Conservation (phyloP, 2,797 vertebrate genomes). For the Poecilia wingei region DNA sequence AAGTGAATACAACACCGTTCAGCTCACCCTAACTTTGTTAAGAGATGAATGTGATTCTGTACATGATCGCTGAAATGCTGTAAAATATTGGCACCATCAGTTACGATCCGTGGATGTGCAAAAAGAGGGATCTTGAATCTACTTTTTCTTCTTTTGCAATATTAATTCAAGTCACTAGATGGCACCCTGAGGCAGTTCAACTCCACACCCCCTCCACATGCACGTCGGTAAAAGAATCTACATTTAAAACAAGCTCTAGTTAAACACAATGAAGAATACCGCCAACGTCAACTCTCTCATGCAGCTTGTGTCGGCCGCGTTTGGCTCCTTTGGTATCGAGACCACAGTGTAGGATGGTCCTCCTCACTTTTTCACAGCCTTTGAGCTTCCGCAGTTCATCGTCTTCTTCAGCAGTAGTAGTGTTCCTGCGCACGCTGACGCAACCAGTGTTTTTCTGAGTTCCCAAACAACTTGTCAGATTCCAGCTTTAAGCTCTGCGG, state of each 20-base stretch:
- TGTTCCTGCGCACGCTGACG: slow-evolving; percentile 45
- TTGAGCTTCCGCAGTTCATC: slow-evolving; percentile 54
- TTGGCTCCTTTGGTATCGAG: slow-evolving; percentile 74
- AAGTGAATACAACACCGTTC: slow-evolving; percentile 62
- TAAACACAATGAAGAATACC: slow-evolving; percentile 69
- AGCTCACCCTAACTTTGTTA: slow-evolving; percentile 52
- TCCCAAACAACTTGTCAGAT: slow-evolving; percentile 41
- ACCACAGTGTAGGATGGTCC: slow-evolving; percentile 65
- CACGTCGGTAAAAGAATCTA: slow-evolving; percentile 71
- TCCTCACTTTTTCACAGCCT: slow-evolving; percentile 53
- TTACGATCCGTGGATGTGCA: slow-evolving; percentile 65
- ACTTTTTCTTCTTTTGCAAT: slow-evolving; percentile 31
- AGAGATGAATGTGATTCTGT: slow-evolving; percentile 59
- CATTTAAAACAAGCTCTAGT: slow-evolving; percentile 77
- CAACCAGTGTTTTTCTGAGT: slow-evolving; percentile 54
- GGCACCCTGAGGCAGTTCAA: slow-evolving; percentile 65
- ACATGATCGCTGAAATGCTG: slow-evolving; percentile 59
- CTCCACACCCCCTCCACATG: slow-evolving; percentile 67
- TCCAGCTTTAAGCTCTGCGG: slow-evolving; percentile 56
- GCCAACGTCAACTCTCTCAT: slow-evolving; percentile 74
- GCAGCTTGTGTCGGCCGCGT: slow-evolving; percentile 69
- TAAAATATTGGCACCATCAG: slow-evolving; percentile 68
- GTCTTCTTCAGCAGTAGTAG: slow-evolving; percentile 49
- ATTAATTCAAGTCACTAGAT: slow-evolving; percentile 69
- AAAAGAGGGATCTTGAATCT: slow-evolving; percentile 48